Percentiles rank a stretch among this genome's conserved stretches.
These are phyloP conservation scores for Agrilus cyanescens DNA, from an alignment of 2,888 invertebrate species.

Conservation along the genomic window DNA sequence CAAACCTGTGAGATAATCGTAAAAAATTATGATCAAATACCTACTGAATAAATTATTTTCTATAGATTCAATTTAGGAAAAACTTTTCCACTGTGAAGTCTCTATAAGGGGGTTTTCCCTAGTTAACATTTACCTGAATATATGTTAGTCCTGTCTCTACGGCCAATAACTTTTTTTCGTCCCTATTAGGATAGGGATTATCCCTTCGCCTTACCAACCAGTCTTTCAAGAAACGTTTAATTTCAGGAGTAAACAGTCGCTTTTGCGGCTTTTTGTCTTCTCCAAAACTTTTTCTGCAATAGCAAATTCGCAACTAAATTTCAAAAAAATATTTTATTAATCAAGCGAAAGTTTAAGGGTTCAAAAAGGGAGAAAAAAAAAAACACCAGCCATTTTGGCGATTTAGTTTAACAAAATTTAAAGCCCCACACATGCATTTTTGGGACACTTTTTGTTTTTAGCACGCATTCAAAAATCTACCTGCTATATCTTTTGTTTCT, in stretches of 20 bases:
- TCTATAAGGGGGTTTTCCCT: conserved; percentile 17
- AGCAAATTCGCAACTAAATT: background rate
- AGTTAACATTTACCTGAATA: conserved; percentile 46
- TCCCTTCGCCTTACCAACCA: conserved; percentile 66
- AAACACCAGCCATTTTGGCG: conserved; percentile 1
- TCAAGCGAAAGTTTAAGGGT: background rate
- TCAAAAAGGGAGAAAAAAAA: conserved; percentile 1
- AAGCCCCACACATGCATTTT: no score
- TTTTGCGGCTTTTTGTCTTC: conserved; percentile 56
- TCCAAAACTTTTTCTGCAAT: conserved; percentile 41
- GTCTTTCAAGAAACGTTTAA: conserved; percentile 63
- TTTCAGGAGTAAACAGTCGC: conserved; percentile 67
- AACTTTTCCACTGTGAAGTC: background rate
- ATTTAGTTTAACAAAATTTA: no score
- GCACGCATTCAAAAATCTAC: conserved; percentile 30
- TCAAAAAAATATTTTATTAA: background rate
- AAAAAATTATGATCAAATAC: no score
- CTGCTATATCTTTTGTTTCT: conserved; percentile 61
- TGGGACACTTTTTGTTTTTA: background rate
- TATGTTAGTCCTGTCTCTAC: conserved; percentile 65
- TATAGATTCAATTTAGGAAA: no score
- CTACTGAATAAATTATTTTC: background rate
- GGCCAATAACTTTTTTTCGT: conserved; percentile 62
- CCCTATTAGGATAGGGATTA: conserved; percentile 67
- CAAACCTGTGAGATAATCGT: conserved; percentile 45